phyloP scores from a whole-genome alignment of 2,797 vertebrate genomes.

The Pantherophis vulpinus region DNA sequence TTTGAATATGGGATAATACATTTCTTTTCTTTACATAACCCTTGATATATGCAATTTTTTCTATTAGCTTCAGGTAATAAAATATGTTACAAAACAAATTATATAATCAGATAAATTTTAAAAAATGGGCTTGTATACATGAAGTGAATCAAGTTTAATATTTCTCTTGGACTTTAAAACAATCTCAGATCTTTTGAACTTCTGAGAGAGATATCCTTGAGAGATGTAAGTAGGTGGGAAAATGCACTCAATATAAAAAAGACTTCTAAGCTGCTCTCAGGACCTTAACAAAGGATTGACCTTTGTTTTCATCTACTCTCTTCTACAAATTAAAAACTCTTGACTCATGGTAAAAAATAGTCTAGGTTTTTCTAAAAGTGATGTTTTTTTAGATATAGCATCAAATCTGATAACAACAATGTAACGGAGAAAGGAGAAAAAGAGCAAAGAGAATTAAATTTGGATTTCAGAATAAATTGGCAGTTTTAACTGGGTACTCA shows the following conservation, averaged over 20 bases:
- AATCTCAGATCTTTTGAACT: neutral
- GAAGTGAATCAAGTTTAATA: neutral
- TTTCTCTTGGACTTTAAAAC: neutral
- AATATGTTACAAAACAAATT: neutral
- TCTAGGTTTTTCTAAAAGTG: neutral
- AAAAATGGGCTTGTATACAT: neutral
- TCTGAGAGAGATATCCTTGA: neutral
- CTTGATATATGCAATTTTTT: neutral
- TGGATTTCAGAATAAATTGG: conserved; percentile 35
- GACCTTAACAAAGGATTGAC: neutral
- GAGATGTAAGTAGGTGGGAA: neutral
- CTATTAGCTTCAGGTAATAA: neutral
- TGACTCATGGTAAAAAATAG: neutral
- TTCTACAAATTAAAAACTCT: conserved; percentile 1
- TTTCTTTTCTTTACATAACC: neutral
- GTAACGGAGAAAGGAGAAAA: neutral
- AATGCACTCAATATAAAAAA: neutral
- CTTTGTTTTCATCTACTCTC: neutral
- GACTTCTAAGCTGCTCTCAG: neutral
- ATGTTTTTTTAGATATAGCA: conserved; percentile 10
- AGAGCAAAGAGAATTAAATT: neutral
- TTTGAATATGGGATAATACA: neutral
- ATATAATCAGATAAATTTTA: neutral
- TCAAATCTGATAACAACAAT: conserved; percentile 13
- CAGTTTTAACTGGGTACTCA: conserved; percentile 24